These are phyloP conservation scores for Heliconius ismenius DNA, from an alignment of 2,888 invertebrate genomes.

Conservation along the genomic window DNA sequence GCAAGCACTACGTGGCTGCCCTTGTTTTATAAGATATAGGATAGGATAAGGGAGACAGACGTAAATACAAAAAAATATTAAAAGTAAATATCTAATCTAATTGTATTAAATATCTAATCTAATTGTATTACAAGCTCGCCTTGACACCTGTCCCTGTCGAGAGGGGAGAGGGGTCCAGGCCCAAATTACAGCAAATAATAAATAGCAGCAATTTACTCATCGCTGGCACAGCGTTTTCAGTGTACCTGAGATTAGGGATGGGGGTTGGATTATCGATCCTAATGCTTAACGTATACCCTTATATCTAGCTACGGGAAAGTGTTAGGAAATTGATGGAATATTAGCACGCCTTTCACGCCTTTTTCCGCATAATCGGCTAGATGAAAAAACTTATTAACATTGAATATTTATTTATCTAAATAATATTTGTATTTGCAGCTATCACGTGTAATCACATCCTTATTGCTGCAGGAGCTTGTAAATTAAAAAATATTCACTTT, in stretches of 20 bases:
- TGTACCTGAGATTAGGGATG: conserved; percentile 51
- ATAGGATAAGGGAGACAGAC: too few species aligned
- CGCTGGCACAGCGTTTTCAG: conserved; percentile 38
- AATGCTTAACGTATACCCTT: background rate
- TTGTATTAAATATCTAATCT: background rate
- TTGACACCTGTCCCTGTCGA: conserved; percentile 19
- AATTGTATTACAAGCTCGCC: conserved; percentile 1
- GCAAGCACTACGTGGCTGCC: too few species aligned
- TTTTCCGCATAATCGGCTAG: background rate
- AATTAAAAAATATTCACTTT: too few species aligned
- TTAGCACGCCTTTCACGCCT: background rate
- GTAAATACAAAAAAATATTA: too few species aligned
- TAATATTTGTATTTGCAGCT: too few species aligned
- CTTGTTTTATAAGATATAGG: too few species aligned
- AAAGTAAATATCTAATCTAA: background rate
- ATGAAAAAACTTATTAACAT: background rate
- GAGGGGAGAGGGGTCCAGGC: background rate
- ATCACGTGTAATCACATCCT: too few species aligned
- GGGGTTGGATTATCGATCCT: conserved; percentile 36
- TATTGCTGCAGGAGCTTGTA: too few species aligned
- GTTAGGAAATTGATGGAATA: background rate
- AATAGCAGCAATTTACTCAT: conserved; percentile 60
- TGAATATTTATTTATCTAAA: too few species aligned
- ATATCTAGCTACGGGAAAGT: background rate
- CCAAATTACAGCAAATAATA: conserved; percentile 57